Base-by-base conservation (phyloP, 2,113 vertebrate genomes). In the Colossoma macropomum region DNA sequence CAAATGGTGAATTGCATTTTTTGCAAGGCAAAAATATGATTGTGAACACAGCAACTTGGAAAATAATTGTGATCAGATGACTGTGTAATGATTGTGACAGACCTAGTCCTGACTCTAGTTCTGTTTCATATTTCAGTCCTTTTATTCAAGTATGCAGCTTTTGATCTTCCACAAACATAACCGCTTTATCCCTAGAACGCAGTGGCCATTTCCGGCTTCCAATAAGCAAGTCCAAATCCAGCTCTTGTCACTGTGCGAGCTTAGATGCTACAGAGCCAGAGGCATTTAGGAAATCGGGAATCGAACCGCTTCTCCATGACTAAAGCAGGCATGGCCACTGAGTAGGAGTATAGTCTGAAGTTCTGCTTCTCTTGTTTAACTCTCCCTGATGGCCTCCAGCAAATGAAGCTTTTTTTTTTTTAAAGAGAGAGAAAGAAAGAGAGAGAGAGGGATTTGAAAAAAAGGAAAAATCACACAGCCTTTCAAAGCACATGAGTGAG, bases 291-390 rank as follows among this genome's bases (percentile, higher is more conserved):
- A 68, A 81, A 84, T 81, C 66, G 80, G 65, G 73, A 81, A 84
- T 81, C 62, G 72, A 80, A 73, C 73, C 83, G 85, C 81, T 80
- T 77, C 83, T 63, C 25, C 45, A 76, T 88, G 90, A 89, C 89
- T 88, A 90, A 91, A 89, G 89, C 50, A 79, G 83, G 83, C n/a
- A 80, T 86, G 85, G 86, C 77, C 80, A 90, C 75, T 88, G 92
- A 93, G 92, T 92, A 90, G 92, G 92, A 92, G 93, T 91, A 76
- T 79, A 85, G 86, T 88, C 87, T 85, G 87, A 92, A 90, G 90
- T 89, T 92, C 68, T 89, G 88, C 91, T 91, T 77, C 88, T 87
- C 84, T 89, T 86, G 88, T 87, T 89, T 78, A 88, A 88, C 88
- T 81, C 86, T 89, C 81, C 79, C 19, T 76, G 82, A 90, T 82